These are phyloP conservation scores for Pachymerium ferrugineum DNA, from an alignment of 2,888 invertebrate genomes.

Conservation along the genomic window DNA sequence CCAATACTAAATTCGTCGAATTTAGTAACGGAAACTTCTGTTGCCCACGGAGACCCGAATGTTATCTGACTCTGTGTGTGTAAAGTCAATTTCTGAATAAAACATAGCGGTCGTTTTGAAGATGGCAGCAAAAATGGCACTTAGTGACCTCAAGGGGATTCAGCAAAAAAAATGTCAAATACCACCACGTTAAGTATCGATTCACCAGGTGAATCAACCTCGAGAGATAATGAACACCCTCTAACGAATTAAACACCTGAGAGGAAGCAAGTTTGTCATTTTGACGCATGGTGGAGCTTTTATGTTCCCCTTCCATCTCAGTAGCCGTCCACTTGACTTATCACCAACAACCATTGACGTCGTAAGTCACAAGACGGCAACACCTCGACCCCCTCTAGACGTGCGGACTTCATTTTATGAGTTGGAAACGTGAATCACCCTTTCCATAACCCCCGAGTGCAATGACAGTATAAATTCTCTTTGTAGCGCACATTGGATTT, in stretches of 20 bases:
- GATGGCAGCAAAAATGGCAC: background rate
- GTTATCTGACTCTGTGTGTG: background rate
- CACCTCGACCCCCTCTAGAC: background rate
- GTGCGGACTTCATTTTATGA: background rate
- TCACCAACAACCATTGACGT: background rate
- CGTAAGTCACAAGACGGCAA: background rate
- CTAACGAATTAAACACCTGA: background rate
- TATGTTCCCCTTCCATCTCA: background rate
- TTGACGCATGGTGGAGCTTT: too few relatives aligned
- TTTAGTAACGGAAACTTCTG: too few relatives aligned
- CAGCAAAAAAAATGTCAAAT: background rate
- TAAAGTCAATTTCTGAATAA: background rate
- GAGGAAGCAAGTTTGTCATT: background rate
- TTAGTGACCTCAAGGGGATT: background rate
- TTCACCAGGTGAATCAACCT: too few relatives aligned
- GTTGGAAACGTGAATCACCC: too few relatives aligned
- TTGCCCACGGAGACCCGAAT: too few relatives aligned
- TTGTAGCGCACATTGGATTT: background rate
- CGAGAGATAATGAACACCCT: background rate
- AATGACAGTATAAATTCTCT: background rate
- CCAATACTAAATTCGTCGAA: too few relatives aligned
- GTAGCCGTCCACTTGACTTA: background rate
- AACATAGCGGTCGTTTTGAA: background rate
- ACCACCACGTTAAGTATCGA: too few relatives aligned
- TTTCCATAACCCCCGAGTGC: background rate